Conservation (phyloP, 1,140 invertebrate genomes). For the Bombus pyrosoma region DNA sequence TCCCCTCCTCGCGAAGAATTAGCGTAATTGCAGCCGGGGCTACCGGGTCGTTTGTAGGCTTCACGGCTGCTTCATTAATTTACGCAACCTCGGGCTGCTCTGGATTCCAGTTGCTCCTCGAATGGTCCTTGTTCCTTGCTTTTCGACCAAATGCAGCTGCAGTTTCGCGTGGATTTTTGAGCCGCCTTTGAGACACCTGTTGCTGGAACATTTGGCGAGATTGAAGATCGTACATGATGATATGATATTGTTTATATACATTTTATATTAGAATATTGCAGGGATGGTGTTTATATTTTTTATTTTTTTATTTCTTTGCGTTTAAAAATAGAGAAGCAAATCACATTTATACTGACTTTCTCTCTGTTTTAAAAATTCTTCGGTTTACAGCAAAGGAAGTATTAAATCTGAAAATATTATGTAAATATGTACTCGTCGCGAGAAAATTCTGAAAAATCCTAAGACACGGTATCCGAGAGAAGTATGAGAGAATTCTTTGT, state of each 20-base stretch:
- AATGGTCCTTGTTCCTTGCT: not conserved
- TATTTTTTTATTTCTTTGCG: too few species aligned
- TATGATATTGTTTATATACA: not conserved
- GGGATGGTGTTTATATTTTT: too few species aligned
- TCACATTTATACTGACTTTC: too few species aligned
- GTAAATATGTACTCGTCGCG: too few species aligned
- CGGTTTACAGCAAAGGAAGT: too few species aligned
- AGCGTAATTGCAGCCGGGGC: constrained; percentile 54
- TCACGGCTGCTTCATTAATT: constrained; percentile 38
- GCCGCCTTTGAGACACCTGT: constrained; percentile 13
- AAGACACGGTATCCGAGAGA: too few species aligned
- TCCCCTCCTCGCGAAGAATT: constrained; percentile 39
- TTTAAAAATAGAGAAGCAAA: too few species aligned
- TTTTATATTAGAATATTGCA: too few species aligned
- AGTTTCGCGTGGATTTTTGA: not conserved
- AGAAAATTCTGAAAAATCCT: too few species aligned
- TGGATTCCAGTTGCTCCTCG: not conserved
- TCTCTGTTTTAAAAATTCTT: too few species aligned
- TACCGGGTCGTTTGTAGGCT: constrained; percentile 18
- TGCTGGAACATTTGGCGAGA: not conserved
- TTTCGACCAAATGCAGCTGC: not conserved
- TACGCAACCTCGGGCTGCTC: not conserved
- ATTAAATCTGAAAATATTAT: too few species aligned
- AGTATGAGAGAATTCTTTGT: too few species aligned
- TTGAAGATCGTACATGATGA: not conserved